These are phyloP conservation scores for Chascanopsetta lugubris DNA, from an alignment of 2,113 vertebrate species.

Conservation along the genomic window DNA sequence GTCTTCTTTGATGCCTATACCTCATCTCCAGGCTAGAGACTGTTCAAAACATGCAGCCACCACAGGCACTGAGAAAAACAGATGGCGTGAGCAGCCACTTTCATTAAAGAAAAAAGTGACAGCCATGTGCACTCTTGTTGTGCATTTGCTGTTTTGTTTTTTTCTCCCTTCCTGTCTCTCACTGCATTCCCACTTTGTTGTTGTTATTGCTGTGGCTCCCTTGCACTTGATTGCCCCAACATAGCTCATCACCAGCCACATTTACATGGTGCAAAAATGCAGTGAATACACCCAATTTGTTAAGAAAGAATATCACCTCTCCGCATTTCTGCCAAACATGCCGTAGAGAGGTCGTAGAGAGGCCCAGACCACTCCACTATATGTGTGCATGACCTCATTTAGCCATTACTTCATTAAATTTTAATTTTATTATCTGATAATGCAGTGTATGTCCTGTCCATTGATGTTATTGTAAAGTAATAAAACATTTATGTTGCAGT, in stretches of 20 bases:
- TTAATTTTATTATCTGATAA: constrained; percentile 54
- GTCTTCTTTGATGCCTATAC: constrained; percentile 63
- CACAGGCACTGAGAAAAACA: constrained; percentile 62
- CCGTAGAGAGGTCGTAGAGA: constrained; percentile 22
- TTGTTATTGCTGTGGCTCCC: constrained; percentile 15
- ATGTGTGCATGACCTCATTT: constrained; percentile 58
- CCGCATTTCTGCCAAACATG: constrained; percentile 13
- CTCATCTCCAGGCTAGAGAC: constrained; percentile 62
- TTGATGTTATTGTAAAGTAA: constrained; percentile 51
- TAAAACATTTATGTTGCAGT: constrained; percentile 60
- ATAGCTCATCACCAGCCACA: constrained; percentile 2
- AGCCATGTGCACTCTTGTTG: constrained; percentile 43
- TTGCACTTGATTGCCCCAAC: constrained; percentile 14
- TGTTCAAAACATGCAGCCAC: constrained; percentile 56
- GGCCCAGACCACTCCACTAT: constrained; percentile 25
- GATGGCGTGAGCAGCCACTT: constrained; percentile 62
- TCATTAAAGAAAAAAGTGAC: constrained; percentile 31
- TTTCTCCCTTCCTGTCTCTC: not conserved
- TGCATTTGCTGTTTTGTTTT: constrained; percentile 33
- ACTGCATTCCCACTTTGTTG: not conserved
- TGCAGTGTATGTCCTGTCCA: constrained; percentile 44
- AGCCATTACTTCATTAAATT: constrained; percentile 44
- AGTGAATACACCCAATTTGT: not conserved
- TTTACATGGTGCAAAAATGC: constrained; percentile 1
- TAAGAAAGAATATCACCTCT: not conserved